Evolutionary conservation across 2,113 vertebrate species (phyloP).

Genomic region (Varanus komodoensis): DNA sequence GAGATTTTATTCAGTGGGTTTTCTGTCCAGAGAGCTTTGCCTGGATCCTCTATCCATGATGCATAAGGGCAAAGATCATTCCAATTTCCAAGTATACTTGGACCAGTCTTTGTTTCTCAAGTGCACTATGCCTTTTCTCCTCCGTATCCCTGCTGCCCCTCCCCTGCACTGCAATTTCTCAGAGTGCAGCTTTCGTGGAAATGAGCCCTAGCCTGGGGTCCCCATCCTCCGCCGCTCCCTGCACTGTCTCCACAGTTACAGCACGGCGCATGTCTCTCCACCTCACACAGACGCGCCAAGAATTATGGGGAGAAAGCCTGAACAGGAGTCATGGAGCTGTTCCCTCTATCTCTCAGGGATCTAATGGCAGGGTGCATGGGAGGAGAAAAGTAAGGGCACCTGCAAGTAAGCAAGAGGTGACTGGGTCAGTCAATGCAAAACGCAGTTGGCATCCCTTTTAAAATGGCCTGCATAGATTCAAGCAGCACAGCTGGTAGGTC

Average conservation of each 20-base stretch:
- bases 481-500: slow-evolving; percentile 1
- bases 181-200: slow-evolving; percentile 9
- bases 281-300: slow-evolving; percentile 12
- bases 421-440: slow-evolving; percentile 14
- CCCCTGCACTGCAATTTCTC: neutral
- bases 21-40: slow-evolving; percentile 18
- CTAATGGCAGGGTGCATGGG: slow-evolving; percentile 26
- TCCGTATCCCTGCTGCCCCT: accelerated
- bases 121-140: neutral
- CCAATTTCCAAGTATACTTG: slow-evolving; percentile 41
- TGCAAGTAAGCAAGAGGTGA: slow-evolving; percentile 26
- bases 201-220: slow-evolving; percentile 22
- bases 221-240: neutral
- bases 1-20: slow-evolving; percentile 67
- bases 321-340: slow-evolving; percentile 35
- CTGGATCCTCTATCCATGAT: slow-evolving; percentile 60
- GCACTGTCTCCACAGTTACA: neutral
- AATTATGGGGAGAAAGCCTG: neutral
- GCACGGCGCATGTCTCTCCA: neutral
- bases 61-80: slow-evolving; percentile 71
- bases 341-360: slow-evolving; percentile 43
- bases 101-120: neutral
- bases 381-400: neutral
- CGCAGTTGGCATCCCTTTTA: slow-evolving; percentile 37
- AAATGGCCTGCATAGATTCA: slow-evolving; percentile 33